These are phyloP conservation scores for Metaphire vulgaris DNA, from an alignment of 1,140 invertebrate genomes.

Conservation along the genomic window DNA sequence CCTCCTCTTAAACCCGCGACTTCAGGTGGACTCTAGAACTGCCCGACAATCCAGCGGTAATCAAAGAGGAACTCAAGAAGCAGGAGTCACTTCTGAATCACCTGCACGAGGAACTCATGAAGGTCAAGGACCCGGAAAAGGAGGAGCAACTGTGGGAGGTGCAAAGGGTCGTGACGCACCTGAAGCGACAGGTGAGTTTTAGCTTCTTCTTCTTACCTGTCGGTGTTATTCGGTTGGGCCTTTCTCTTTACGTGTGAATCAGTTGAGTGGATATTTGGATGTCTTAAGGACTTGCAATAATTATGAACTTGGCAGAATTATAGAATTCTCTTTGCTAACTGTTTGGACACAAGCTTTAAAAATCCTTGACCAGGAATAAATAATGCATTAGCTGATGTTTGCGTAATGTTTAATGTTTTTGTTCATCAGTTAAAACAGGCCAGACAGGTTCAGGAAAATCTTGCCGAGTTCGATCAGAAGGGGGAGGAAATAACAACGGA, in stretches of 20 bases:
- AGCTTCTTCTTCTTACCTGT: too few species aligned
- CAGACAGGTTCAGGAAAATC: slow-evolving; percentile 35
- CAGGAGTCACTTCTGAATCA: slow-evolving; percentile 81
- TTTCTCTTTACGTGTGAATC: too few species aligned
- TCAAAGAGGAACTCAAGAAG: slow-evolving; percentile 72
- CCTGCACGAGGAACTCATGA: slow-evolving; percentile 82
- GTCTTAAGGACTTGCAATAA: too few species aligned
- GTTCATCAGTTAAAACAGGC: slow-evolving; percentile 21
- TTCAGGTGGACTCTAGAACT: slow-evolving; percentile 53
- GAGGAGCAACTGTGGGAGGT: slow-evolving; percentile 94
- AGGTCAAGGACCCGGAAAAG: slow-evolving; percentile 64
- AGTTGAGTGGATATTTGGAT: too few species aligned
- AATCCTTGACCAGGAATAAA: too few species aligned
- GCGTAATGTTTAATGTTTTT: too few species aligned
- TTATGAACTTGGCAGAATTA: too few species aligned
- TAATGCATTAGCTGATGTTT: too few species aligned
- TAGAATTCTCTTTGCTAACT: too few species aligned
- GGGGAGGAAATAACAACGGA: slow-evolving; percentile 32
- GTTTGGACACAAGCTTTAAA: too few species aligned
- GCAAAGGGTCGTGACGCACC: slow-evolving; percentile 84
- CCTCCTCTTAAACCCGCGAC: slow-evolving; percentile 60
- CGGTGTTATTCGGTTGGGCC: too few species aligned
- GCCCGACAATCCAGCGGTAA: slow-evolving; percentile 51
- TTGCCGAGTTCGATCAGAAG: slow-evolving; percentile 36
- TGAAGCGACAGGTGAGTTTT: slow-evolving; percentile 68